Evolutionary conservation across 37 sponge, comb jelly and placozoan species (phyloP), one percentile per base, ranked within the genome.

Genomic region (Halisarca cf. caerulea): DNA sequence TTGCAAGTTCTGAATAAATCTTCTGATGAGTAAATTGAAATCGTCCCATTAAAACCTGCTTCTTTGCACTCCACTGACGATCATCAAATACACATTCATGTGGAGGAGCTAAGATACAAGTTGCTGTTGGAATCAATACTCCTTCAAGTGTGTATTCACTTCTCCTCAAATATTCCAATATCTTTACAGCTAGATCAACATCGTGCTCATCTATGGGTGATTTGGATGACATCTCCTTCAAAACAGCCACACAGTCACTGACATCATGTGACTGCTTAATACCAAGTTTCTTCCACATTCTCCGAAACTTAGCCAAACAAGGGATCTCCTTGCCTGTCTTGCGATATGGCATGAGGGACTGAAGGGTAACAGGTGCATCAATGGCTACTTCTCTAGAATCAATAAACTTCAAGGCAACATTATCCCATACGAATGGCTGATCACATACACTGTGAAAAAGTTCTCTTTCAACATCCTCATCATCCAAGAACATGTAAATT

Each of bases 221-320:
- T 35, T 18, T 71, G 36, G 54, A 32, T 15, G 43, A 44, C 88
- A 94, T 94, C 36, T 57, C 59, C n/a, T 86, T 21, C 11, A 94
- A 62, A 39, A 87, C 91, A 30, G 2, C 25, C 32, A 83, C 24
- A 35, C 59, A 33, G 58, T 94, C 94, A 61, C 47, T 45, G 11
- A 47, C 9, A 3, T 51, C 35, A 79, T 90, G 88, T 0, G n/a
- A 0, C 17, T 66, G 28, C 51, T 85, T 84, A 3, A 94, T 68
- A 15, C 61, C 14, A 0, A 90, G 80, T 53, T 45, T 35, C 64
- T 61, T 42, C 34, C 64, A 24, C 17, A 94, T 62, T 0, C 60
- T 39, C 3, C 53, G 1, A 36, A 78, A 80, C 24, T 66, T 20
- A 0, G 15, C 32, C 41, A 37, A 32, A 37, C 40, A 71, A 9